Percentiles rank a stretch among this genome's conserved stretches.
Conservation (phyloP, 2,113 vertebrate species). For the Lichenostomus cassidix region DNA sequence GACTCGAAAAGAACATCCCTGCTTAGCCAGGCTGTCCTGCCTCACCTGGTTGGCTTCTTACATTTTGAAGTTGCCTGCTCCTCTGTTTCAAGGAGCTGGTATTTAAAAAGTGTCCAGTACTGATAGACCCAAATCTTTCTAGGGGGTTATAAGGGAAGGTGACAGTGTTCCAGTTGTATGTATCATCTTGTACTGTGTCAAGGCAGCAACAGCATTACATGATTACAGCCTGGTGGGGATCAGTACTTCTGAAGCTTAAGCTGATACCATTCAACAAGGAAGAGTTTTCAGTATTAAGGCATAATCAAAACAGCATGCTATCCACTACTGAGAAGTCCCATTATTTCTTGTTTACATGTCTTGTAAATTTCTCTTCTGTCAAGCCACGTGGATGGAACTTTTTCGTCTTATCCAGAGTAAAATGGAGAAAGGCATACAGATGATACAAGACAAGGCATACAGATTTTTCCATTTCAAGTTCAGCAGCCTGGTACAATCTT, state of each 20-base stretch:
- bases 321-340: not conserved
- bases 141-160: too few species aligned
- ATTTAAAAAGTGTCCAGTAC: not conserved
- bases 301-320: not conserved
- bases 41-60: not conserved
- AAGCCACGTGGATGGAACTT: not conserved
- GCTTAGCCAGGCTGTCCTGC: not conserved
- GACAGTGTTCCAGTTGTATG: not conserved
- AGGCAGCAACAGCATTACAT: not conserved
- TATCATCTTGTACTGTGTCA: not conserved
- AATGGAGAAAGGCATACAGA: not conserved
- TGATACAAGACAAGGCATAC: not conserved
- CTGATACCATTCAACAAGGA: not conserved
- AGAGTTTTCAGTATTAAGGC: not conserved
- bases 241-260: not conserved
- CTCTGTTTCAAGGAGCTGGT: not conserved
- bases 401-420: not conserved
- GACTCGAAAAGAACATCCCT: not conserved
- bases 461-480: not conserved
- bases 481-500: not conserved
- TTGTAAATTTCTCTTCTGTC: not conserved
- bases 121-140: too few species aligned
- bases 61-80: not conserved
- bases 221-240: not conserved
- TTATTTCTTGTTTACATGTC: not conserved